phyloP scores from a whole-genome alignment of 37 sponge, comb jelly and placozoan genomes.

The Eunapius fragilis region DNA sequence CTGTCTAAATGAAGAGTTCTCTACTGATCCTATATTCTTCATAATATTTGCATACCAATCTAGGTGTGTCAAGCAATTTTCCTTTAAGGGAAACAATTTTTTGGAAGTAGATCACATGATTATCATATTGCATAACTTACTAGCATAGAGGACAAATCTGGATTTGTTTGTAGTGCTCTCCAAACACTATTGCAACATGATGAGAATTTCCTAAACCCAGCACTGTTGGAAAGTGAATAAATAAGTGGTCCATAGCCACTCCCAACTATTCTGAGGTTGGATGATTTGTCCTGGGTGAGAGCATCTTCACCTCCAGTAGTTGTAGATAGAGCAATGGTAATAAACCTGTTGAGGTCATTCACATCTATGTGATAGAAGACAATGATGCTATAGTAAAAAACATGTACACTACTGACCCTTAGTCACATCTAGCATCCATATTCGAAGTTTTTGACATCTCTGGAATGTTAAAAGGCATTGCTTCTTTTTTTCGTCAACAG shows the following conservation, averaged over 20 bases:
- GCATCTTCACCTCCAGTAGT: conserved; percentile 69
- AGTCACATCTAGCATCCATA: conserved; percentile 53
- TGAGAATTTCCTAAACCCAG: conserved; percentile 18
- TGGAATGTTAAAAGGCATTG: conserved; percentile 35
- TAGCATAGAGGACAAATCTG: conserved; percentile 28
- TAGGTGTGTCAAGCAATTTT: conserved; percentile 39
- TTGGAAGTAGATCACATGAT: not conserved
- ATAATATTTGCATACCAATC: conserved; percentile 74
- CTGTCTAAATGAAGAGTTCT: conserved; percentile 64
- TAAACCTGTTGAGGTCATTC: conserved; percentile 55
- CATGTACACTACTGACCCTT: conserved; percentile 25
- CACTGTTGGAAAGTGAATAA: conserved; percentile 5
- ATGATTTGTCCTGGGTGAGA: conserved; percentile 48
- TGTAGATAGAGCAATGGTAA: conserved; percentile 61
- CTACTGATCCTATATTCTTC: conserved; percentile 68
- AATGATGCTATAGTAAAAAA: too few species aligned
- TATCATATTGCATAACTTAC: conserved; percentile 9
- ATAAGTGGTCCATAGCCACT: conserved; percentile 62
- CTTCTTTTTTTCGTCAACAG: not conserved
- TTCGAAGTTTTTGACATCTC: conserved; percentile 17
- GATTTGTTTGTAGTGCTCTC: conserved; percentile 21
- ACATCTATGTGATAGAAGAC: conserved; percentile 32
- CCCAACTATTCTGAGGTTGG: conserved; percentile 48
- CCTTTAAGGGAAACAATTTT: conserved; percentile 3
- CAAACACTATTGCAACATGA: conserved; percentile 39